A percentile compares a stretch with the other conserved stretches of the same genome.
Conservation (phyloP, 2,888 invertebrate species). For the Cephus nigrinus region DNA sequence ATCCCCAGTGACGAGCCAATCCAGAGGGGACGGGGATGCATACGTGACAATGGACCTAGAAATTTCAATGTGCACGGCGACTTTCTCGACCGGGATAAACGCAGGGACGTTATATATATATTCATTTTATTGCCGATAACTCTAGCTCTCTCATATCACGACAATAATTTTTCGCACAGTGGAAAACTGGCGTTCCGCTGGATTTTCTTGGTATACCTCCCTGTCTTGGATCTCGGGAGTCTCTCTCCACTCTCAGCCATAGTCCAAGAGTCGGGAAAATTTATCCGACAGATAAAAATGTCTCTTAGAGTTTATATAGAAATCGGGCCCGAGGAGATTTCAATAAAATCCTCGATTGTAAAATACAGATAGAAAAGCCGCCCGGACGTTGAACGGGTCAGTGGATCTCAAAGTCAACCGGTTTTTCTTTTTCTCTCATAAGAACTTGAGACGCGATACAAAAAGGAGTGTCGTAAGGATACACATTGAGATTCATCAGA, state of each 20-base stretch:
- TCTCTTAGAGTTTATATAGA: conserved; percentile 56
- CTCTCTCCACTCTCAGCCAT: conserved; percentile 4
- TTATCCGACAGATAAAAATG: conserved; percentile 62
- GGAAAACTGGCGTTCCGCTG: background rate
- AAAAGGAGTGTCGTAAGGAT: background rate
- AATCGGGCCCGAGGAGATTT: conserved; percentile 46
- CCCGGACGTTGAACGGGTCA: conserved; percentile 55
- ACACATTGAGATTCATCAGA: background rate
- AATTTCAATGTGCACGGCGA: background rate
- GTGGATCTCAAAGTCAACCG: conserved; percentile 50
- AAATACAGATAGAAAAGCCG: conserved; percentile 54
- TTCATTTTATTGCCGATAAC: conserved; percentile 58
- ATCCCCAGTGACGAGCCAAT: background rate
- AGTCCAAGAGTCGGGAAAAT: conserved; percentile 46
- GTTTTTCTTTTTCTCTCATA: background rate
- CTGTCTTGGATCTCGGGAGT: conserved; percentile 20
- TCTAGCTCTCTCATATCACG: conserved; percentile 58
- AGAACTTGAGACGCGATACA: background rate
- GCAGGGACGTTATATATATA: background rate
- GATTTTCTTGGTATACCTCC: background rate
- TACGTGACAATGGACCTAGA: background rate
- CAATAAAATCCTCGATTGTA: conserved; percentile 59
- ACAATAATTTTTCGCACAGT: conserved; percentile 56
- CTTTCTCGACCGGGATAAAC: background rate
- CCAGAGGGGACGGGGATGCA: background rate